Evolutionary conservation across 2,113 vertebrate species (phyloP).

Genomic region (Leucoraja erinaceus): DNA sequence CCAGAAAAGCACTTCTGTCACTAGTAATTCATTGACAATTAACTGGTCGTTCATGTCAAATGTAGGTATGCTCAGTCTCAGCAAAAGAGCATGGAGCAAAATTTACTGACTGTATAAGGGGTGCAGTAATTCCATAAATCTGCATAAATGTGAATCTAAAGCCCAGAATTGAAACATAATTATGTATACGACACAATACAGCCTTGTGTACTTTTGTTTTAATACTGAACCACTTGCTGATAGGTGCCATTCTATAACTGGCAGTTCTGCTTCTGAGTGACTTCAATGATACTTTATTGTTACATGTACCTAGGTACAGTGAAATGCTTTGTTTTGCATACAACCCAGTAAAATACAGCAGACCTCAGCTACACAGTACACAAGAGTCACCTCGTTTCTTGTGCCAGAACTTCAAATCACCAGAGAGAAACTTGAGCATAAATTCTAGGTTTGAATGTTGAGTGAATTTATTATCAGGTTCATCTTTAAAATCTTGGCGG

Average conservation of each 20-base stretch:
- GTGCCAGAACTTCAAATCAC: not conserved
- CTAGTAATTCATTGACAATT: not conserved
- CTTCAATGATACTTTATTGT: too few relatives aligned
- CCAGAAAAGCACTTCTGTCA: not conserved
- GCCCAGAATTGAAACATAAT: not conserved
- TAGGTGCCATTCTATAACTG: not conserved
- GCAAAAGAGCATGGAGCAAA: not conserved
- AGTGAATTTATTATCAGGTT: not conserved
- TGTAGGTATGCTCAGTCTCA: not conserved
- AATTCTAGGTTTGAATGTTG: not conserved
- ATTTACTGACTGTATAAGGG: not conserved
- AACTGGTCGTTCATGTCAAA: not conserved
- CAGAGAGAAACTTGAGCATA: not conserved
- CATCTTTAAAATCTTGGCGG: not conserved
- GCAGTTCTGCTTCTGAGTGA: not conserved
- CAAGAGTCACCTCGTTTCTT: too few relatives aligned
- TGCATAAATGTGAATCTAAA: not conserved
- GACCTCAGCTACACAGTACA: too few relatives aligned
- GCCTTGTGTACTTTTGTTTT: not conserved
- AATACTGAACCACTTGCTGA: not conserved
- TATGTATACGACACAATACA: too few relatives aligned
- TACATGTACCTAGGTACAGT: too few relatives aligned
- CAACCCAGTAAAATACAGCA: too few relatives aligned
- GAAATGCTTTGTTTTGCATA: too few relatives aligned
- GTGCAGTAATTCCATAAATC: not conserved